phyloP scores from a whole-genome alignment of 2,113 vertebrate species.

The Emydura subglobosa region DNA sequence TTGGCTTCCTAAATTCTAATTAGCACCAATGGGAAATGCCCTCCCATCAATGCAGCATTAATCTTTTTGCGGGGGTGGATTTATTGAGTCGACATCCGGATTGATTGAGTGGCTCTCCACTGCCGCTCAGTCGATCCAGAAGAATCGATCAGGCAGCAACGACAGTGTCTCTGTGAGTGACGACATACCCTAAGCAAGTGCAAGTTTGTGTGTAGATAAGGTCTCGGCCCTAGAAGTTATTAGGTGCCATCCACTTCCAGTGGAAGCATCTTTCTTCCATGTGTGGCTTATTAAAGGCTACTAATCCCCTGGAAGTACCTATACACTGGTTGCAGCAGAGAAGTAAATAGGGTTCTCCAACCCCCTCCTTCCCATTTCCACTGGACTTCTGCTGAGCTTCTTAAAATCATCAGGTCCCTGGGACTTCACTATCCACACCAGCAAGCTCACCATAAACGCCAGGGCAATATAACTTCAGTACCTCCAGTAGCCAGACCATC shows the following conservation, averaged over 20 bases:
- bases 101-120: too few relatives aligned
- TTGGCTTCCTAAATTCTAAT: too few relatives aligned
- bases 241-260: not conserved
- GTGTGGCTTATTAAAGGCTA: not conserved
- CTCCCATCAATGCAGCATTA: too few relatives aligned
- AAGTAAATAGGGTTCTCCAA: not conserved
- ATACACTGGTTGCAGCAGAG: not conserved
- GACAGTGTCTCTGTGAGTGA: too few relatives aligned
- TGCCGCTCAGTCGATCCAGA: too few relatives aligned
- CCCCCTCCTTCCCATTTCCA: not conserved
- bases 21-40: too few relatives aligned
- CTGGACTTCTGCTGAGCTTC: not conserved
- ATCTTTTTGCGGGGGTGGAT: too few relatives aligned
- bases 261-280: not conserved
- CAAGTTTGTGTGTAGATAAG: not conserved
- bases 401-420: not conserved
- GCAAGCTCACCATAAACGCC: not conserved
- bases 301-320: not conserved
- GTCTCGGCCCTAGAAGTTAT: not conserved
- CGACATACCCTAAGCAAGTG: not conserved
- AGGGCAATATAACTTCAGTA: not conserved
- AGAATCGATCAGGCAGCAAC: too few relatives aligned
- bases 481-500: not conserved
- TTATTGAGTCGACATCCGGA: too few relatives aligned
- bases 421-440: not conserved